Evolutionary conservation across 1,140 invertebrate species (phyloP), one percentile per base, ranked within the genome.

Genomic region (Apis dorsata): DNA sequence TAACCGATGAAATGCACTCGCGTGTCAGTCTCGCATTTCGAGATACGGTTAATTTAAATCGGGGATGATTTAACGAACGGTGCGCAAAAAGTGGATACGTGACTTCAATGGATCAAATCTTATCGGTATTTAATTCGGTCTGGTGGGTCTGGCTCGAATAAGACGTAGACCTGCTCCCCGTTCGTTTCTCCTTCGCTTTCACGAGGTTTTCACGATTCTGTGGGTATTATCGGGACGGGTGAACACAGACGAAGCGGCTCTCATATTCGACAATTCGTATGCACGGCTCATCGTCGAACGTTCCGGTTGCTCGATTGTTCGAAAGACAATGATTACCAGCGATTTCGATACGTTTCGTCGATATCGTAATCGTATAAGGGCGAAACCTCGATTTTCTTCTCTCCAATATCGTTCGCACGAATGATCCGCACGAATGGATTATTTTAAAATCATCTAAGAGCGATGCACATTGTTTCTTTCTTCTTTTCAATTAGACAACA

Each of bases 191-290:
- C 51, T 34, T 9, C 49, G 66, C 68, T 83, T 83, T 71, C 82
- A 84, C 77, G 59, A 79, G 73, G 59, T 73, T 77, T 82, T 77
- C 74, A 82, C 62, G 63, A 81, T 19, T 57, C 79, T 12, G 44
- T 75, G 86, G 74, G 81, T 87, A 87, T 87, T 87, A 87, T 87
- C 86, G 72, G 44, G 74, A 13, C 44, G 28, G 17, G 28, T 76
- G 85, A 87, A 81, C 75, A 81, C 75, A 81, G 81, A 86, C 81
- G 77, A 44, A 53, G 81, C 81, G 74, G 75, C 78, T 87, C 78
- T 87, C 86, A 87, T 87, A 87, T 87, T 79, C 79, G 83, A 82
- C 83, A 44, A 88, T 88, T 88, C 71, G 79, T 85, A 88, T 87
- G 86, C 86, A 71, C 77, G 62, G 66, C 63, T 77, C 70, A 62